phyloP scores from a whole-genome alignment of 2,113 vertebrate genomes.

The Coregonus clupeaformis region DNA sequence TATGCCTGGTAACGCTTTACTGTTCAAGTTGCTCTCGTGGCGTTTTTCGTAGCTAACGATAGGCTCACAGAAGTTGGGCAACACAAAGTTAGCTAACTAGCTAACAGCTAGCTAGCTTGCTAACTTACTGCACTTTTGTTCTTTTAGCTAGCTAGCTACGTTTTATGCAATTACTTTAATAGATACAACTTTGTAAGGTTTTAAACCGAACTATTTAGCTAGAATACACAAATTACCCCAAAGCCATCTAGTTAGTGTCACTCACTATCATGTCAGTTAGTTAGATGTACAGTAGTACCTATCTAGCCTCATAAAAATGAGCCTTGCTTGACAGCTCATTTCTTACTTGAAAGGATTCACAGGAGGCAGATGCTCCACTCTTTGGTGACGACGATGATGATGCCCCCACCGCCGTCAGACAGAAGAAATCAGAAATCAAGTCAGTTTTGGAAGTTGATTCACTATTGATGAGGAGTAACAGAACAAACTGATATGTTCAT shows the following conservation, averaged over 20 bases:
- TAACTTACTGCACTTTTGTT: neutral
- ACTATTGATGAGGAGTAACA: neutral
- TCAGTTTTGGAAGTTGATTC: conserved; percentile 46
- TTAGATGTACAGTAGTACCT: neutral
- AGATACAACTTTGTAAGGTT: no score
- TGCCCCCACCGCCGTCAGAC: conserved; percentile 1
- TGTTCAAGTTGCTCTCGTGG: no score
- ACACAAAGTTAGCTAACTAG: no score
- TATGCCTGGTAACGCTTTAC: no score
- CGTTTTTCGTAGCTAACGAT: no score
- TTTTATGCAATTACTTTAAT: no score
- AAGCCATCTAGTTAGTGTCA: neutral
- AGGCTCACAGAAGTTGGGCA: no score
- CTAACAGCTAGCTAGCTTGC: neutral
- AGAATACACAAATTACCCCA: no score
- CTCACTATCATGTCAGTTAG: neutral
- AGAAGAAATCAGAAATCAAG: conserved; percentile 79
- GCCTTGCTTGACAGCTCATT: conserved; percentile 10
- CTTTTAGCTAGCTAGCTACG: no score
- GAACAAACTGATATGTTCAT: neutral
- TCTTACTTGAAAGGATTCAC: conserved; percentile 72
- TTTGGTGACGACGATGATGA: conserved; percentile 88
- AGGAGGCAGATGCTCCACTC: conserved; percentile 83
- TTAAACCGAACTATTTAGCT: no score
- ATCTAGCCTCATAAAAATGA: no score